Evolutionary conservation across 2,888 invertebrate species (phyloP).

Genomic region (Scrobipalpa costella): DNA sequence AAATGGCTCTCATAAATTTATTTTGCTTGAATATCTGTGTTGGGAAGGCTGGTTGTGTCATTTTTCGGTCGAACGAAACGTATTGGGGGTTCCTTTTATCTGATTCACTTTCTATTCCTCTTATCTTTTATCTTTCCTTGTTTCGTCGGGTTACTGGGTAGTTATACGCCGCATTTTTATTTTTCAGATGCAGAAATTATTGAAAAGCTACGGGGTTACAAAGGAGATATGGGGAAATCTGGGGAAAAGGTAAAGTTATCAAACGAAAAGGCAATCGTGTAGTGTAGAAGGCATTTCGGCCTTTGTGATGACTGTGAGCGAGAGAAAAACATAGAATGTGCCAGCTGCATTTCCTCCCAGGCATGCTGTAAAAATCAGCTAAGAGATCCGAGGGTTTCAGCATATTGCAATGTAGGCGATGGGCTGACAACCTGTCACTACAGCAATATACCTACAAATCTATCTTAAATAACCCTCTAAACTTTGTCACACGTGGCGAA

Average conservation of each 20-base stretch:
- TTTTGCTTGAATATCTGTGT: slow-evolving; percentile 37
- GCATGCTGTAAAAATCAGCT: too few species aligned
- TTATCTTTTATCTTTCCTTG: slow-evolving; percentile 35
- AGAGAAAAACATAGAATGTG: too few species aligned
- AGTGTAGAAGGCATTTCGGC: too few species aligned
- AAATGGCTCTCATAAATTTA: slow-evolving; percentile 36
- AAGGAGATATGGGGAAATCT: slow-evolving; percentile 52
- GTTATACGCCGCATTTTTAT: not conserved
- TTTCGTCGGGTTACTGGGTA: slow-evolving; percentile 9
- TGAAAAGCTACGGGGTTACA: slow-evolving; percentile 54
- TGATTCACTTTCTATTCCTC: slow-evolving; percentile 38
- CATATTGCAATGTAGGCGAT: too few species aligned
- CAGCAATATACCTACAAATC: too few species aligned
- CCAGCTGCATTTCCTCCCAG: too few species aligned
- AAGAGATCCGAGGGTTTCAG: too few species aligned
- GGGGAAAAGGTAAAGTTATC: slow-evolving; percentile 52
- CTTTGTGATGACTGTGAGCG: too few species aligned
- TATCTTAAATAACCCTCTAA: too few species aligned
- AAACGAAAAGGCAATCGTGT: too few species aligned
- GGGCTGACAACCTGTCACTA: too few species aligned
- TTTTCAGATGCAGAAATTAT: slow-evolving; percentile 51
- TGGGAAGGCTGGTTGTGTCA: slow-evolving; percentile 42
- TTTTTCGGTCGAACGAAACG: slow-evolving; percentile 48
- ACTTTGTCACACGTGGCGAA: too few species aligned
- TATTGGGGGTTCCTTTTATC: slow-evolving; percentile 41